Evolutionary conservation across 2,113 vertebrate species (phyloP).

Genomic region (Paraplagusia blochii): DNA sequence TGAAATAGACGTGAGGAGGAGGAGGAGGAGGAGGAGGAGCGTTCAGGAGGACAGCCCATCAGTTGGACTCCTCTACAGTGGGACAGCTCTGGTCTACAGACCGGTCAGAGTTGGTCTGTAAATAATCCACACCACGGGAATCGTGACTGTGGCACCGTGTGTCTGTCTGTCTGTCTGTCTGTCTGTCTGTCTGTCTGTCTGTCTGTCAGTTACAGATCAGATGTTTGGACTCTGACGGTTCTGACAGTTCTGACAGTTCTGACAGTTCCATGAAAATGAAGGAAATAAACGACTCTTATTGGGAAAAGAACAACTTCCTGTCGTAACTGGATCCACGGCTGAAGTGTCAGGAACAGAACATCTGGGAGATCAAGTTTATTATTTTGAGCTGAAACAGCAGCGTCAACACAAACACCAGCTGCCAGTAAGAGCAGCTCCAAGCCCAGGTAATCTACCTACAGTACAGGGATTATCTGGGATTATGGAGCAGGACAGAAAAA

Average conservation of each 20-base stretch:
- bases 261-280: slow-evolving; percentile 38
- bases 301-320: slow-evolving; percentile 25
- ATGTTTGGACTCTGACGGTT: neutral
- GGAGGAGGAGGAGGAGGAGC: slow-evolving; percentile 12
- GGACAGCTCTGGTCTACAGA: neutral
- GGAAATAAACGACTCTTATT: slow-evolving; percentile 39
- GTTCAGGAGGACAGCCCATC: neutral
- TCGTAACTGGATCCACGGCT: slow-evolving; percentile 19
- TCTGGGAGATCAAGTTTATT: neutral
- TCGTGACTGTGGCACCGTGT: too few species aligned
- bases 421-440: neutral
- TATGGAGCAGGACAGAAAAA: slow-evolving; percentile 47
- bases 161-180: too few species aligned
- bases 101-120: neutral
- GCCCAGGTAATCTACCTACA: slow-evolving; percentile 54
- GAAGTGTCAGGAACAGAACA: too few species aligned
- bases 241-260: too few species aligned
- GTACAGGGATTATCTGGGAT: slow-evolving; percentile 53
- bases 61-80: slow-evolving; percentile 1
- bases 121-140: too few species aligned
- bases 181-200: slow-evolving; percentile 4
- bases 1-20: slow-evolving; percentile 47
- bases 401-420: neutral
- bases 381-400: neutral
- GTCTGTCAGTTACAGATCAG: slow-evolving; percentile 4